A percentile compares a stretch with the other conserved stretches of the same genome.
These are phyloP conservation scores for Microctonus aethiopoides DNA, from an alignment of 2,888 invertebrate species.

Conservation along the genomic window DNA sequence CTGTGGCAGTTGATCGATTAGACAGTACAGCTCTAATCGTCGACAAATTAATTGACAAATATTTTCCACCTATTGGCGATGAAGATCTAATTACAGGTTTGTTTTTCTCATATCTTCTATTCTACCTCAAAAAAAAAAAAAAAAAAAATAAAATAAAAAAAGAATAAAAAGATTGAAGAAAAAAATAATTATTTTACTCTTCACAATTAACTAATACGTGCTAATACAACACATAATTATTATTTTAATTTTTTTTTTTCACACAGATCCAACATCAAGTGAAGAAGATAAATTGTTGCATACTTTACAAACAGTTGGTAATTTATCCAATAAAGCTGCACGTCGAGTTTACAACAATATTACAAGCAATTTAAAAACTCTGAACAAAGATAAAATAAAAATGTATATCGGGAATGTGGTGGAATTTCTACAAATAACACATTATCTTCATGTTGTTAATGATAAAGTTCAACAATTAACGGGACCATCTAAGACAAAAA, in stretches of 20 bases:
- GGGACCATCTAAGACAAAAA: conserved; percentile 24
- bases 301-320: conserved; percentile 79
- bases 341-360: conserved; percentile 78
- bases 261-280: conserved; percentile 71
- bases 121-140: too few relatives aligned
- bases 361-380: conserved; percentile 70
- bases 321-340: conserved; percentile 78
- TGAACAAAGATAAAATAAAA: conserved; percentile 55
- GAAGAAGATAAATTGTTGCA: conserved; percentile 76
- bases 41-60: conserved; percentile 80
- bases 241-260: background rate
- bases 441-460: conserved; percentile 50
- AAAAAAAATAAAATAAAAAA: too few relatives aligned
- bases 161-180: too few relatives aligned
- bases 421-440: conserved; percentile 58
- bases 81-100: conserved; percentile 68
- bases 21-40: conserved; percentile 77
- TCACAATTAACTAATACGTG: too few relatives aligned
- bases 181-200: background rate
- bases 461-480: conserved; percentile 44
- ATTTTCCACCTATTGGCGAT: conserved; percentile 73
- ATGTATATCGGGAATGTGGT: conserved; percentile 56
- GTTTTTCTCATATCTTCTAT: too few relatives aligned
- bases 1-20: conserved; percentile 75
- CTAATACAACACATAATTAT: background rate